phyloP scores from a whole-genome alignment of 2,888 invertebrate genomes.

The Drosophila antonietae region DNA sequence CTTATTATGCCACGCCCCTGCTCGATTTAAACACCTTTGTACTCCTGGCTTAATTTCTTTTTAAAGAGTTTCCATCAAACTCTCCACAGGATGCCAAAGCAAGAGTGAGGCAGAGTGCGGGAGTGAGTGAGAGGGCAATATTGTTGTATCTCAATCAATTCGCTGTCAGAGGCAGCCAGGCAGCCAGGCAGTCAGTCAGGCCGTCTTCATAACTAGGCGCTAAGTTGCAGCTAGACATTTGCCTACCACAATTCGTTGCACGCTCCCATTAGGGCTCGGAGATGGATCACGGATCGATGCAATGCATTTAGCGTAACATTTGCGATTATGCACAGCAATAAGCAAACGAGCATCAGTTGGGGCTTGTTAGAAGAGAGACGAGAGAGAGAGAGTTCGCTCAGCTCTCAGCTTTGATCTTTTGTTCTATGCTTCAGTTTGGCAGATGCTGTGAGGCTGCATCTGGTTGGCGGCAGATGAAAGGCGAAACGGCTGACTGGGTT shows the following conservation, averaged over 20 bases:
- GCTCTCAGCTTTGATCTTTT: slow-evolving; percentile 49
- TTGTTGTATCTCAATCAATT: slow-evolving; percentile 24
- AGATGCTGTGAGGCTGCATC: slow-evolving; percentile 25
- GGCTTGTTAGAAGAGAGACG: slow-evolving; percentile 41
- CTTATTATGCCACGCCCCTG: slow-evolving; percentile 4
- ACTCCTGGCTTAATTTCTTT: slow-evolving; percentile 5
- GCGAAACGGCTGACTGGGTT: slow-evolving; percentile 1
- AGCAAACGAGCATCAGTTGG: slow-evolving; percentile 32
- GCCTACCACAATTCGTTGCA: slow-evolving; percentile 62
- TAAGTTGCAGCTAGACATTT: slow-evolving; percentile 58
- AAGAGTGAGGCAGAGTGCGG: neutral
- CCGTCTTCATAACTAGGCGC: slow-evolving; percentile 51
- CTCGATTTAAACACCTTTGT: neutral
- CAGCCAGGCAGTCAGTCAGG: neutral
- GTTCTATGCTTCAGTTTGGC: slow-evolving; percentile 43
- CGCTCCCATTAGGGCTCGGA: slow-evolving; percentile 41
- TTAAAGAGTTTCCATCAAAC: slow-evolving; percentile 19
- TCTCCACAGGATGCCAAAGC: slow-evolving; percentile 48
- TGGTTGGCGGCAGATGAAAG: slow-evolving; percentile 62
- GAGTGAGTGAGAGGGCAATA: slow-evolving; percentile 10
- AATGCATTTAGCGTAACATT: slow-evolving; percentile 66
- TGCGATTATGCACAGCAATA: slow-evolving; percentile 58
- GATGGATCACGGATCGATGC: slow-evolving; percentile 55
- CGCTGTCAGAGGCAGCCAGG: slow-evolving; percentile 7
- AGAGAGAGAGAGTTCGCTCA: neutral